Evolutionary conservation across 2,113 vertebrate genomes (phyloP).

Genomic region (Nestor notabilis): DNA sequence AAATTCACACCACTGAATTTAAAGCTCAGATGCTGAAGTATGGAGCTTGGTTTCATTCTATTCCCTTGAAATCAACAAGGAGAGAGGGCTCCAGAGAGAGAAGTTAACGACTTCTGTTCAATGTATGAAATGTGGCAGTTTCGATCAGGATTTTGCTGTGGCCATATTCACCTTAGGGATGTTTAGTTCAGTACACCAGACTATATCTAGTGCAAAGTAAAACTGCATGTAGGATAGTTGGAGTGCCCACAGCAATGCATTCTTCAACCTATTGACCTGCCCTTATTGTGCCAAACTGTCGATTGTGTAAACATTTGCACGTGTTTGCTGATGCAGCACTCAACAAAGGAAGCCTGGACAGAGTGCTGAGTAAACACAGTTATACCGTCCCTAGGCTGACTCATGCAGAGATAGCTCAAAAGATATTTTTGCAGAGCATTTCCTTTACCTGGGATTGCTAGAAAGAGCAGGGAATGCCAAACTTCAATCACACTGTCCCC

Average conservation of each 20-base stretch:
- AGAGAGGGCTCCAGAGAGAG: background rate
- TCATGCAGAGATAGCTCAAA: background rate
- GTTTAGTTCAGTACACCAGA: background rate
- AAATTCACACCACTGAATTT: background rate
- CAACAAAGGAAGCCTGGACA: background rate
- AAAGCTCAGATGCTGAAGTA: background rate
- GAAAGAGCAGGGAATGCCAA: background rate
- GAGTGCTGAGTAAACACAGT: background rate
- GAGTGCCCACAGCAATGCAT: background rate
- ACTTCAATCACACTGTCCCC: background rate
- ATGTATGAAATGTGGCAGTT: background rate
- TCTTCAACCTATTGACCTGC: background rate
- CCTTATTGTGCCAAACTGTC: background rate
- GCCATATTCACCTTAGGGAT: background rate
- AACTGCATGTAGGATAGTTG: background rate
- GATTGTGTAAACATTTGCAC: accelerated
- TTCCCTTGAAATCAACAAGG: background rate
- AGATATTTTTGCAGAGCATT: background rate
- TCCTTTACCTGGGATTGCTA: background rate
- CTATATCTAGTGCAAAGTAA: background rate
- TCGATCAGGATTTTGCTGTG: background rate
- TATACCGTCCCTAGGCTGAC: background rate
- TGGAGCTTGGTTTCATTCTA: background rate
- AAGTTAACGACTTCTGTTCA: background rate
- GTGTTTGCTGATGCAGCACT: background rate